These are phyloP conservation scores for Exephanes ischioxanthus DNA, from an alignment of 2,888 invertebrate genomes.

Conservation along the genomic window DNA sequence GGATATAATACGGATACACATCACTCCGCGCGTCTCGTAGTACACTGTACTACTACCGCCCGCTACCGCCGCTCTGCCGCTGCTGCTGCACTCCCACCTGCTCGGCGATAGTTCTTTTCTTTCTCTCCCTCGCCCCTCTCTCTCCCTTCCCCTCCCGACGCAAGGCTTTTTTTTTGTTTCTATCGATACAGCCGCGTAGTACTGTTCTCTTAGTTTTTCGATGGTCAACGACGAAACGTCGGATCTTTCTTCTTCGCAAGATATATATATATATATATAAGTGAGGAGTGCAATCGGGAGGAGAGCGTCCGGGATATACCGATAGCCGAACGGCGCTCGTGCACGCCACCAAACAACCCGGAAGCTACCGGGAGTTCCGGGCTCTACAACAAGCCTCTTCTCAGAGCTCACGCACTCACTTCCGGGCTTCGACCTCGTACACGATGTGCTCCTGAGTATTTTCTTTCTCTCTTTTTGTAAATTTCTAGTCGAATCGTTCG, in stretches of 20 bases:
- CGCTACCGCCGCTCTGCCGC: neutral
- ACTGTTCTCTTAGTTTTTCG: constrained; percentile 18
- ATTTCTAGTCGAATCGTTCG: neutral
- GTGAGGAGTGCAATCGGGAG: neutral
- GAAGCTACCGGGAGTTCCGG: constrained; percentile 54
- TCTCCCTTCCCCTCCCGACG: neutral
- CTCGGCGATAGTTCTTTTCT: constrained; percentile 1
- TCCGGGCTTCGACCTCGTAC: constrained; percentile 28
- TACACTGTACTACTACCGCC: constrained; percentile 29
- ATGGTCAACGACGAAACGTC: neutral
- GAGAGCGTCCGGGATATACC: constrained; percentile 1
- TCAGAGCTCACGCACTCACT: constrained; percentile 21
- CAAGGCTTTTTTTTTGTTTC: neutral
- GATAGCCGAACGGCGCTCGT: constrained; percentile 12
- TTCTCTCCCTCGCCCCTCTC: neutral
- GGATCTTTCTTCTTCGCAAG: neutral
- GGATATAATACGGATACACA: constrained; percentile 44
- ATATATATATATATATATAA: neutral
- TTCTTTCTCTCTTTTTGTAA: neutral
- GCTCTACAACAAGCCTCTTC: constrained; percentile 47
- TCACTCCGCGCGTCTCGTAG: constrained; percentile 40
- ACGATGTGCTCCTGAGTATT: neutral
- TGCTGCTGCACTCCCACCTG: constrained; percentile 33
- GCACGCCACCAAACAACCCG: constrained; percentile 43
- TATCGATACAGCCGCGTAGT: neutral